Base-by-base conservation (phyloP, 2,113 vertebrate genomes). In the Perca fluviatilis region DNA sequence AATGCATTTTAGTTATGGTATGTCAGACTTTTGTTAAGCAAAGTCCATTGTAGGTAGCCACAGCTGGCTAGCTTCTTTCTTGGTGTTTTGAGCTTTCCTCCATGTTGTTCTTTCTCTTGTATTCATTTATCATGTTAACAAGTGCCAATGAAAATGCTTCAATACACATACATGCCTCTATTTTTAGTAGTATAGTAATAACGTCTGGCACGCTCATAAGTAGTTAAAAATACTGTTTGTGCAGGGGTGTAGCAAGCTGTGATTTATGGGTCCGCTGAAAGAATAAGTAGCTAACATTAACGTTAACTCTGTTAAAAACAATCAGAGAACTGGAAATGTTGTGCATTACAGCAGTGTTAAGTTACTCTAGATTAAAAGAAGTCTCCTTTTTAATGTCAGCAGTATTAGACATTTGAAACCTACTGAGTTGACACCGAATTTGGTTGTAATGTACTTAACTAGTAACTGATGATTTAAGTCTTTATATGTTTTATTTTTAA, bases 1-100 rank as follows among this genome's bases (percentile, higher is more conserved):
- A 7, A 18, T 54, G 2, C 54, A 4, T 19, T 30, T 43, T 2
- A 36, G 8, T n/a, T 15, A 6, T 3, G 9, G 40, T 14, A 18
- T 60, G 25, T 56, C 62, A 58, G 40, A 53, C 21, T 68, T 19
- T 70, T 82, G 15, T 49, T 54, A 11, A 6, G 63, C 43, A 58
- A 21, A 70, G n/a, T 77, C 60, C 23, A 77, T 83, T 85, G 80
- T 78, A 77, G 77, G 84, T 90, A 85, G 83, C 88, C 21, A 43
- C 74, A 69, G 54, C 53, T 57, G 63, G 57, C 46, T 85, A 86
- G 79, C 78, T 60, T 47, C n/a, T 70, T 33, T 74, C 50, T 73
- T 83, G 61, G 19, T 86, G 53, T 79, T 78, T 61, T 76, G 10
- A 75, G 78, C 66, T 84, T 85, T 84, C 81, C 76, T 80, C 82